Conservation (phyloP, 2,113 vertebrate species). For the Xyrauchen texanus region DNA sequence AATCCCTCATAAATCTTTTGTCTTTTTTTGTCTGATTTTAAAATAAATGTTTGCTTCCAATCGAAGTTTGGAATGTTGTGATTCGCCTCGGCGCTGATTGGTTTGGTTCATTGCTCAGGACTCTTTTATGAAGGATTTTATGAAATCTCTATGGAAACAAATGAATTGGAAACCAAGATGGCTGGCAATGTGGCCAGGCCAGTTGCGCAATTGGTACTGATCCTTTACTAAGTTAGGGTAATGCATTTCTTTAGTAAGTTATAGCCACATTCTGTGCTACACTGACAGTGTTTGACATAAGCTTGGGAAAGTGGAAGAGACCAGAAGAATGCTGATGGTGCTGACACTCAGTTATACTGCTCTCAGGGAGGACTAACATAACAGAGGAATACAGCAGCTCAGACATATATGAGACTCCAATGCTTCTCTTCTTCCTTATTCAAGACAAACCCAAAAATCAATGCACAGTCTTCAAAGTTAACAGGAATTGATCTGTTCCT, state of each 20-base stretch:
- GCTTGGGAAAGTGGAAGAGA: slow-evolving; percentile 23
- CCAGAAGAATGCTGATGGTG: slow-evolving; percentile 26
- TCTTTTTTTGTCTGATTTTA: too few relatives aligned
- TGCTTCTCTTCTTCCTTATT: not conserved
- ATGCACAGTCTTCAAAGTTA: slow-evolving; percentile 25
- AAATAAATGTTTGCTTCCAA: too few relatives aligned
- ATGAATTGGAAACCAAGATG: too few relatives aligned
- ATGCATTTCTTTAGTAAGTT: slow-evolving; percentile 2
- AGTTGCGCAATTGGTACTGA: not conserved
- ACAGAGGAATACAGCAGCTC: not conserved
- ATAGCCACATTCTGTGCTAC: not conserved
- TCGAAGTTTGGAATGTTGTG: too few relatives aligned
- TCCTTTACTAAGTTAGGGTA: not conserved
- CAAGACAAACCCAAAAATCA: slow-evolving; percentile 13
- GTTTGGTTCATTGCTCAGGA: too few relatives aligned
- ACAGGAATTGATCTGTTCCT: slow-evolving; percentile 17
- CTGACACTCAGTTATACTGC: slow-evolving; percentile 10
- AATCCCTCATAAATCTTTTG: too few relatives aligned
- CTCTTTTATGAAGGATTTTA: too few relatives aligned
- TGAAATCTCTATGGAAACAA: too few relatives aligned
- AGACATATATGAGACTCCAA: slow-evolving; percentile 22
- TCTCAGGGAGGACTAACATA: not conserved
- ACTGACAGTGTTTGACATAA: slow-evolving; percentile 22
- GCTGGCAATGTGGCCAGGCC: too few relatives aligned
- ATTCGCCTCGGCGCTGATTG: too few relatives aligned